These are phyloP conservation scores for Sebastes jordani DNA, from an alignment of 2,797 vertebrate species.

Conservation along the genomic window DNA sequence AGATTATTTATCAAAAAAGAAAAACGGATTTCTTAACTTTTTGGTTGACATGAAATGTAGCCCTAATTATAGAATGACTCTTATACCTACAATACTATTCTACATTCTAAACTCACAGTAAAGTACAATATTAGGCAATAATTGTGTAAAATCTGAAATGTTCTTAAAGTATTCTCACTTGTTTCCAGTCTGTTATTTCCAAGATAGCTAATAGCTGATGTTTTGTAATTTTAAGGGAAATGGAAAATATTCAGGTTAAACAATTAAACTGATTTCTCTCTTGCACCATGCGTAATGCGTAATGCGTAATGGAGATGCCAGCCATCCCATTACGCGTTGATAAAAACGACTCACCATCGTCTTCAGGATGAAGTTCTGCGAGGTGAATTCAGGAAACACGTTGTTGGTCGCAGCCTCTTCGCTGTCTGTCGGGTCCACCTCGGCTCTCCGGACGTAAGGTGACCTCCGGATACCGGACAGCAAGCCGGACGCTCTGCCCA, in stretches of 20 bases:
- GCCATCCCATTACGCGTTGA: not conserved
- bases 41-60: too few relatives aligned
- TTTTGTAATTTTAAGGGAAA: too few relatives aligned
- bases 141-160: not conserved
- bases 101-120: not conserved
- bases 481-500: constrained; percentile 87
- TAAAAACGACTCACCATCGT: constrained; percentile 73
- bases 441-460: constrained; percentile 68
- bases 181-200: not conserved
- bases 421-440: constrained; percentile 37
- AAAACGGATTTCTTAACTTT: too few relatives aligned
- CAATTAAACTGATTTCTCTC: not conserved
- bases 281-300: not conserved
- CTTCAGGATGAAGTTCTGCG: constrained; percentile 43
- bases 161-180: not conserved
- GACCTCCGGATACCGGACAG: constrained; percentile 82
- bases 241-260: not conserved
- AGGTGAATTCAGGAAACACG: not conserved
- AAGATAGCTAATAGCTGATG: rapidly evolving
- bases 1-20: too few relatives aligned
- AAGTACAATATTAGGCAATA: not conserved
- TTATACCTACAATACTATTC: not conserved
- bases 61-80: too few relatives aligned
- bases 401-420: constrained; percentile 19
- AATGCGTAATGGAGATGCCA: not conserved